Evolutionary conservation across 2,113 vertebrate species (phyloP).

Genomic region (Lamprotornis superbus): DNA sequence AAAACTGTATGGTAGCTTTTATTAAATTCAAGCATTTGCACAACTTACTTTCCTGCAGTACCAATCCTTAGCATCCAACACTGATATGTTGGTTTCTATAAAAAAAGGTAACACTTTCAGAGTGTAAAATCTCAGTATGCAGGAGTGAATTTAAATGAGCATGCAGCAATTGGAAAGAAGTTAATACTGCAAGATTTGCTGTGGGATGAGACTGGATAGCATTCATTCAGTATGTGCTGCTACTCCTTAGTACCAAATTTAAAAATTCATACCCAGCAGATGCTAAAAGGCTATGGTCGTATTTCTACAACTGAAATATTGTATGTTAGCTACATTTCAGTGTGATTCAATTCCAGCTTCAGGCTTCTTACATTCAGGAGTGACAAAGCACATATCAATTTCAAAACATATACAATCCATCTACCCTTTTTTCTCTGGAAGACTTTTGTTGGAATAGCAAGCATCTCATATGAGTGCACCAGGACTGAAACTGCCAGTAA

Average conservation of each 20-base stretch:
- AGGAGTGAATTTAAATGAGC: slow-evolving; percentile 2
- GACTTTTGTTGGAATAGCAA: not conserved
- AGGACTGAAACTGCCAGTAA: not conserved
- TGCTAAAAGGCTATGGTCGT: not conserved
- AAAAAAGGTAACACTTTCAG: not conserved
- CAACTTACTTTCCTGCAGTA: not conserved
- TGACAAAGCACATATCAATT: not conserved
- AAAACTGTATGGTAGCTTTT: not conserved
- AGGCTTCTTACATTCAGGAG: not conserved
- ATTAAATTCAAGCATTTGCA: not conserved
- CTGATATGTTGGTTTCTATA: not conserved
- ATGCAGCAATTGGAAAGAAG: not conserved
- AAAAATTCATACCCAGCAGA: not conserved
- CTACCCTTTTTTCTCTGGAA: not conserved
- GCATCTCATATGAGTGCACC: not conserved
- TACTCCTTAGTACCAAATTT: not conserved
- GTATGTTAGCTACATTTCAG: not conserved
- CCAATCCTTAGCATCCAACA: not conserved
- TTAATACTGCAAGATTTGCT: not conserved
- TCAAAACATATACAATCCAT: not conserved
- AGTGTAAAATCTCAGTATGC: not conserved
- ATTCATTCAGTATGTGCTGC: not conserved
- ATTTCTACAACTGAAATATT: not conserved
- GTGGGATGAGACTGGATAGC: not conserved
- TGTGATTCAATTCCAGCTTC: not conserved